phyloP scores from a whole-genome alignment of 1,140 invertebrate species.

The Arctopsyche grandis region DNA sequence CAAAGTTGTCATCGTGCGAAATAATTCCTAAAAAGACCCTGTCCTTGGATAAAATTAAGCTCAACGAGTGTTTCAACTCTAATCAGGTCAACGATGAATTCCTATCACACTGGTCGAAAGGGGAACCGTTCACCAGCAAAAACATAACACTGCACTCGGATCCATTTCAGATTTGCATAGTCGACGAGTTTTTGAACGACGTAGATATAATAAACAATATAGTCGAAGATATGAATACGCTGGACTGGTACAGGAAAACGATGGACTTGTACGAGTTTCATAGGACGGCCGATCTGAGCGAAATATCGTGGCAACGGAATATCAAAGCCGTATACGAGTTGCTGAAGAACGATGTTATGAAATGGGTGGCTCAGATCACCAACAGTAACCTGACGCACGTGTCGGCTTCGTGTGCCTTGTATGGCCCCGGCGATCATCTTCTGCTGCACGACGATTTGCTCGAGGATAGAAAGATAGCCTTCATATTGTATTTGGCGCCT shows the following conservation, averaged over 20 bases:
- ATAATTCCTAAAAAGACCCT: constrained; percentile 10
- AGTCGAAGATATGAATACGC: constrained; percentile 71
- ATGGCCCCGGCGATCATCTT: constrained; percentile 76
- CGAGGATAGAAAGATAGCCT: constrained; percentile 76
- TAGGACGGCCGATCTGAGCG: constrained; percentile 73
- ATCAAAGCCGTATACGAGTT: constrained; percentile 67
- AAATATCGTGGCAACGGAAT: constrained; percentile 66
- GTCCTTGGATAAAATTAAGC: constrained; percentile 8
- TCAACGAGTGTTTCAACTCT: constrained; percentile 45
- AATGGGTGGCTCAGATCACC: constrained; percentile 71
- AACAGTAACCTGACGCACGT: constrained; percentile 70
- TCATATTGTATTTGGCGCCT: constrained; percentile 74
- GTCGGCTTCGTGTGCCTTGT: constrained; percentile 77
- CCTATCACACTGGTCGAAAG: constrained; percentile 41
- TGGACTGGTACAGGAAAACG: constrained; percentile 72
- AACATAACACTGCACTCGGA: constrained; percentile 53
- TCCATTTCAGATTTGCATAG: constrained; percentile 68
- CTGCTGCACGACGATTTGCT: constrained; percentile 79
- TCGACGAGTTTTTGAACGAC: constrained; percentile 69
- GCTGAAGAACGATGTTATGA: constrained; percentile 68
- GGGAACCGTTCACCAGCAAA: constrained; percentile 13
- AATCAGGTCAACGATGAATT: constrained; percentile 40
- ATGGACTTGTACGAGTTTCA: constrained; percentile 80
- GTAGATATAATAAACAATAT: constrained; percentile 68
- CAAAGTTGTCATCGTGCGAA: constrained; percentile 12